Percentiles rank a stretch among this genome's conserved stretches.
phyloP scores from a whole-genome alignment of 2,888 invertebrate genomes.

The Spicauda simplicius region DNA sequence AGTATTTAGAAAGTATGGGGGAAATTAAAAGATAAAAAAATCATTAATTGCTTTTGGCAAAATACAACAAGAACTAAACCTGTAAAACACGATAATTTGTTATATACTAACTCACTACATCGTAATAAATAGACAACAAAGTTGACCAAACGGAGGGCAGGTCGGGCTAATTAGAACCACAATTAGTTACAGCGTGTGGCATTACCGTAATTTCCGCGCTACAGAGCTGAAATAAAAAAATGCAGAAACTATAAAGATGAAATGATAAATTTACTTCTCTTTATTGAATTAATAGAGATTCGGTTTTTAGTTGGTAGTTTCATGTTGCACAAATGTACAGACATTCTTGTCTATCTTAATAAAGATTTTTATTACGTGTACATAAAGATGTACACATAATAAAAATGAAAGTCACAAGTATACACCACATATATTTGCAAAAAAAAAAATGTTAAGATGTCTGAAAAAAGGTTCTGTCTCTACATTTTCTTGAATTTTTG shows the following conservation, averaged over 20 bases:
- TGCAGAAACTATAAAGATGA: slow-evolving; percentile 78
- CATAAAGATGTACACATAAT: too few species aligned
- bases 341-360: too few species aligned
- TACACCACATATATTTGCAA: too few species aligned
- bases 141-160: slow-evolving; percentile 50
- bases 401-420: too few species aligned
- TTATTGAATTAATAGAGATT: neutral
- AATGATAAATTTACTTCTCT: slow-evolving; percentile 35
- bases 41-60: too few species aligned
- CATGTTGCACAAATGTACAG: too few species aligned
- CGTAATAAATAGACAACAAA: slow-evolving; percentile 57
- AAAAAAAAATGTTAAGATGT: too few species aligned
- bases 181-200: slow-evolving; percentile 84
- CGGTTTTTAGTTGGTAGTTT: slow-evolving; percentile 2
- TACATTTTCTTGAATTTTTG: too few species aligned
- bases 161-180: slow-evolving; percentile 78
- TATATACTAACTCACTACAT: slow-evolving; percentile 1
- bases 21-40: too few species aligned
- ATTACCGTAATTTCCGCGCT: slow-evolving; percentile 70
- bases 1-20: too few species aligned
- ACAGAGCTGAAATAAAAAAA: slow-evolving; percentile 73
- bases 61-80: neutral
- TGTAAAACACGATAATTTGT: neutral
- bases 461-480: too few species aligned
- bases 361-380: too few species aligned